Percentiles rank a stretch among this genome's conserved stretches.
phyloP scores from a whole-genome alignment of 2,888 invertebrate genomes.

The Xestia ashworthii region DNA sequence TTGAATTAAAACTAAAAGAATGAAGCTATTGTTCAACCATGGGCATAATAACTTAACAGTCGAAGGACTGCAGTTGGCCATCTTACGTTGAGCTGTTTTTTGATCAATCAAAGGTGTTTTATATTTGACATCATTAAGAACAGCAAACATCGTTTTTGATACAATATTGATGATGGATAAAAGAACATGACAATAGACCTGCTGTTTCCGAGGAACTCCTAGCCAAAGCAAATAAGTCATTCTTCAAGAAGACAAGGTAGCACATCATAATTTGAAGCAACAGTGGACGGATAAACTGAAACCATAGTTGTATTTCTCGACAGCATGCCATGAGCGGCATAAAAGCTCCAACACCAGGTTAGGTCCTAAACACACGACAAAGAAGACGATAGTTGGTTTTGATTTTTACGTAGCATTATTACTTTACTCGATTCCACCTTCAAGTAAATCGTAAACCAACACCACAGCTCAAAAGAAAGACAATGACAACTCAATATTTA shows the following conservation, averaged over 20 bases:
- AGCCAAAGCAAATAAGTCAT: not conserved
- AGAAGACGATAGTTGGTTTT: too few species aligned
- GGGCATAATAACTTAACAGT: too few species aligned
- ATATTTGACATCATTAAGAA: not conserved
- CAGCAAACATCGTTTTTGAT: not conserved
- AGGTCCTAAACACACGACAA: too few species aligned
- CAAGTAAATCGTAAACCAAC: slow-evolving; percentile 36
- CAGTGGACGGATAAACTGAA: not conserved
- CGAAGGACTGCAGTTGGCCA: too few species aligned
- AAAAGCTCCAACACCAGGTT: too few species aligned
- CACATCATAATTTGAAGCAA: not conserved
- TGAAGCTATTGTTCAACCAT: too few species aligned
- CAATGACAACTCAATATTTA: slow-evolving; percentile 57
- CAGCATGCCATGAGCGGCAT: too few species aligned
- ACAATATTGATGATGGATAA: not conserved
- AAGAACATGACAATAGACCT: not conserved
- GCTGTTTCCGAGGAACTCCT: not conserved
- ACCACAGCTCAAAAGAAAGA: slow-evolving; percentile 30
- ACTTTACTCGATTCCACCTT: not conserved
- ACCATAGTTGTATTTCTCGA: too few species aligned
- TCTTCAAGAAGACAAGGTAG: not conserved
- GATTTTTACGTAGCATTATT: not conserved
- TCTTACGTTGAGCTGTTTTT: not conserved
- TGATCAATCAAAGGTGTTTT: not conserved
- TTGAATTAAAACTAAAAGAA: too few species aligned